Evolutionary conservation across 2,888 invertebrate species (phyloP).

Genomic region (Mimas tiliae): DNA sequence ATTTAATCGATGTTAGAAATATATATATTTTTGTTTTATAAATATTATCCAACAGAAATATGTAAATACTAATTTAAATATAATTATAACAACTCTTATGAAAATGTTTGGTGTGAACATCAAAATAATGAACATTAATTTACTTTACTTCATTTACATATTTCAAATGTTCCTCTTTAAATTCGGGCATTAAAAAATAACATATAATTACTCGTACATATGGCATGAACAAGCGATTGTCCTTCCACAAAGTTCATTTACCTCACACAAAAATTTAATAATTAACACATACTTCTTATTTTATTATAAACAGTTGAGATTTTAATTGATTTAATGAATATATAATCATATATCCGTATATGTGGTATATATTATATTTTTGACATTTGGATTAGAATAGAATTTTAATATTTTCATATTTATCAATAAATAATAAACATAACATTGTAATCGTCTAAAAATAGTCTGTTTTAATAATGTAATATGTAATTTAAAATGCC

Average conservation of each 20-base stretch:
- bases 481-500: not conserved
- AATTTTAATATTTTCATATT: not conserved
- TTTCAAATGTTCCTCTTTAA: not conserved
- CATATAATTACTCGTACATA: no score
- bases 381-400: not conserved
- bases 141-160: not conserved
- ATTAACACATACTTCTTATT: conserved; percentile 6
- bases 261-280: conserved; percentile 1
- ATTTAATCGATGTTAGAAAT: no score
- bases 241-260: conserved; percentile 15
- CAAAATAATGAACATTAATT: not conserved
- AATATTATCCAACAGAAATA: not conserved
- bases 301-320: conserved; percentile 3
- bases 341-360: conserved; percentile 14
- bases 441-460: not conserved
- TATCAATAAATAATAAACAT: not conserved
- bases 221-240: conserved; percentile 2
- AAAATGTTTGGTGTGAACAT: not conserved
- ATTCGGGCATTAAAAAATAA: not conserved
- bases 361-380: not conserved
- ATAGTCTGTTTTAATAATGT: no score
- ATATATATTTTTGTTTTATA: not conserved
- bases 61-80: not conserved
- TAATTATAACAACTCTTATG: not conserved
- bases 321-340: conserved; percentile 20